Conservation (phyloP, 1,140 invertebrate species). For the Oncopeltus fasciatus region DNA sequence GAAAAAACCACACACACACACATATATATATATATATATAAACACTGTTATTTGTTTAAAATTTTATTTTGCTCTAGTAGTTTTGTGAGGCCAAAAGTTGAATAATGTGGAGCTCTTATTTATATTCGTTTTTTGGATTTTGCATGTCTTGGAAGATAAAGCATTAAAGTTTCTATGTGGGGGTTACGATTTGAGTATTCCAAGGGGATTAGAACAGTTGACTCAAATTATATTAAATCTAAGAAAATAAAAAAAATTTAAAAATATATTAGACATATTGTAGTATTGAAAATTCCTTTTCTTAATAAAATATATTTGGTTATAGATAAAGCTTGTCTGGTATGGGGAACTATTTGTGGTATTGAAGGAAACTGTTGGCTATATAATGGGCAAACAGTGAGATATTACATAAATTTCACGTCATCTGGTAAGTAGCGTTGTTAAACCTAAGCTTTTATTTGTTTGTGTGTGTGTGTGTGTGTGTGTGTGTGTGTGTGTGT, state of each 20-base stretch:
- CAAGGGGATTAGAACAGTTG: no score
- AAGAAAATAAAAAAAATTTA: background rate
- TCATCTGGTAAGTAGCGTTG: conserved; percentile 34
- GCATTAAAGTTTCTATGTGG: no score
- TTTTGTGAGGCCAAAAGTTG: no score
- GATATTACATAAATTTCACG: conserved; percentile 50
- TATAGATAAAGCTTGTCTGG: conserved; percentile 38
- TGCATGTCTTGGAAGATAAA: no score
- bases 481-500: background rate
- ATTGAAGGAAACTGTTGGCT: conserved; percentile 60
- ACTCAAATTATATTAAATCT: no score
- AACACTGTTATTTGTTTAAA: no score
- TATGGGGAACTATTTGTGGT: conserved; percentile 58
- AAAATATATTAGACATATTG: background rate
- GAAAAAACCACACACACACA: no score
- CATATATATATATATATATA: no score
- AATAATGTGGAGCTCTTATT: no score
- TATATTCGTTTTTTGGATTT: no score
- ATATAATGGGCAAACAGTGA: conserved; percentile 47
- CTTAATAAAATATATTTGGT: background rate
- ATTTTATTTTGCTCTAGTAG: no score
- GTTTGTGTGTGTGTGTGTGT: background rate
- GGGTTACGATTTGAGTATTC: no score
- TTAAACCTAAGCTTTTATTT: background rate
- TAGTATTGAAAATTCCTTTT: background rate